Evolutionary conservation across 2,888 invertebrate genomes (phyloP).

Genomic region (Diploptera punctata): DNA sequence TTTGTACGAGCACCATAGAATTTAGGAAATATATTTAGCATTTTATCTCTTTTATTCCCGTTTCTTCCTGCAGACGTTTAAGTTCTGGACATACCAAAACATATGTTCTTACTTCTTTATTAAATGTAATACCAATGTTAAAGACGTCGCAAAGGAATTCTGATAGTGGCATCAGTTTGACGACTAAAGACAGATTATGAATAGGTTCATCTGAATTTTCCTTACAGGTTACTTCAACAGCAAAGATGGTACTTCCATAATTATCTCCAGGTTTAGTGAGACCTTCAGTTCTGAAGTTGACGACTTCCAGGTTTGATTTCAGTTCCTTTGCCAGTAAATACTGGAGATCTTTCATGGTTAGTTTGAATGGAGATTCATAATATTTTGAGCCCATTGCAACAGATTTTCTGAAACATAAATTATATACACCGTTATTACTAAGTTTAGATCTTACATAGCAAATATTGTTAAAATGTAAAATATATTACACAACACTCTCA

Average conservation of each 20-base stretch:
- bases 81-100: slow-evolving; percentile 58
- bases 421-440: too few relatives aligned
- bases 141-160: slow-evolving; percentile 60
- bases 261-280: slow-evolving; percentile 66
- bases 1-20: slow-evolving; percentile 61
- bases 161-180: slow-evolving; percentile 64
- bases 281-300: slow-evolving; percentile 53
- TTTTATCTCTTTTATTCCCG: slow-evolving; percentile 52
- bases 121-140: slow-evolving; percentile 62
- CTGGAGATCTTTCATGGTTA: slow-evolving; percentile 45
- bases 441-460: too few relatives aligned
- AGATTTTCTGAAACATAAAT: too few relatives aligned
- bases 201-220: not conserved
- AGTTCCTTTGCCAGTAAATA: slow-evolving; percentile 50
- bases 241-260: slow-evolving; percentile 66
- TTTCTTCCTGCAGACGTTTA: slow-evolving; percentile 58
- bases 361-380: not conserved
- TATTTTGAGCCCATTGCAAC: not conserved
- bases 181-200: slow-evolving; percentile 55
- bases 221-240: slow-evolving; percentile 48
- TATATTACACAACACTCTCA: too few relatives aligned
- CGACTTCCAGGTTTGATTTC: slow-evolving; percentile 48
- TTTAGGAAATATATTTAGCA: slow-evolving; percentile 58
- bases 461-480: too few relatives aligned
- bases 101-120: slow-evolving; percentile 64